Conservation (phyloP, 2,113 vertebrate genomes). For the Alethe diademata region DNA sequence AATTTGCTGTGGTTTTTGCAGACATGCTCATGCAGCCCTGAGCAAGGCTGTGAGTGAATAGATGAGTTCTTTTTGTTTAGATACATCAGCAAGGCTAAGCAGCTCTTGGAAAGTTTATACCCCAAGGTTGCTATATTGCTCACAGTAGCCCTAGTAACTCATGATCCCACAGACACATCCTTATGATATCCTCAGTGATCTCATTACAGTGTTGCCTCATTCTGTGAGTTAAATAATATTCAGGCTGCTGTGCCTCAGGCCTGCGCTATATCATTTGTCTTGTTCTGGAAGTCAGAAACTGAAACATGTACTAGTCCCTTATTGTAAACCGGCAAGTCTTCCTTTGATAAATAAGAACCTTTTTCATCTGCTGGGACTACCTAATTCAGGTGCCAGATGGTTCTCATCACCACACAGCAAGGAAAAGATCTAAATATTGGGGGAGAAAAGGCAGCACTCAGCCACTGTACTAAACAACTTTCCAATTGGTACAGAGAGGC, state of each 20-base stretch:
- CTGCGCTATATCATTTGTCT: not conserved
- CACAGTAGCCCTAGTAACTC: not conserved
- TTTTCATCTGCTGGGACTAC: not conserved
- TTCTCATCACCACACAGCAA: not conserved
- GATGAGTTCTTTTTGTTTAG: not conserved
- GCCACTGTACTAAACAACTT: not conserved
- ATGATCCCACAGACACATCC: not conserved
- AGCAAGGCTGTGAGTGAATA: not conserved
- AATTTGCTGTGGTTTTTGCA: not conserved
- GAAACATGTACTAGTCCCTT: not conserved
- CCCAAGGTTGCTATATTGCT: not conserved
- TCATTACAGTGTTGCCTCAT: not conserved
- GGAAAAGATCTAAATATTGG: not conserved
- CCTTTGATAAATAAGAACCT: not conserved
- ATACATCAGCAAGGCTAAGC: not conserved
- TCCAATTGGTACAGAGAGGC: not conserved
- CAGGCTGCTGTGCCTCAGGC: not conserved
- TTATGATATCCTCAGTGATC: not conserved
- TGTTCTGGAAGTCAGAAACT: not conserved
- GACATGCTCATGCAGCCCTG: accelerated
- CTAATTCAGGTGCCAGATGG: not conserved
- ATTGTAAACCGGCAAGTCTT: not conserved
- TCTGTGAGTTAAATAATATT: not conserved
- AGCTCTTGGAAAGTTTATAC: not conserved
- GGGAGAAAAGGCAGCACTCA: not conserved